Evolutionary conservation across 2,888 invertebrate genomes (phyloP).

Genomic region (Erebia epiphron): DNA sequence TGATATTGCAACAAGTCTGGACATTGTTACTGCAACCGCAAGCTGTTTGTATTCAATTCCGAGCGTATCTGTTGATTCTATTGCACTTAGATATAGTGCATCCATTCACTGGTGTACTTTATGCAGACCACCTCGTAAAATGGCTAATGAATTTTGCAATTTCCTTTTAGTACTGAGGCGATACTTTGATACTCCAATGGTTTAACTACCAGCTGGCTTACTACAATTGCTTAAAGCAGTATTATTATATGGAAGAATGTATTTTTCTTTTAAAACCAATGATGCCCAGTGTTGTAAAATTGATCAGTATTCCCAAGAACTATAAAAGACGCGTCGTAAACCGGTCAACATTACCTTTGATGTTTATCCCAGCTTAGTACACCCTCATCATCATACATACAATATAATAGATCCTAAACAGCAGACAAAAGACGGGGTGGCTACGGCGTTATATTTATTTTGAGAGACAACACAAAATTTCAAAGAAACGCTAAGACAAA

Average conservation of each 20-base stretch:
- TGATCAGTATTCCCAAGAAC: slow-evolving; percentile 17
- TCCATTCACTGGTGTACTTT: slow-evolving; percentile 22
- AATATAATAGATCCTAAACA: slow-evolving; percentile 45
- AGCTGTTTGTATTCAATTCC: slow-evolving; percentile 57
- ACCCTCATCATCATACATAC: slow-evolving; percentile 34
- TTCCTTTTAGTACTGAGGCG: slow-evolving; percentile 11
- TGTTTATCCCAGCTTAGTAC: slow-evolving; percentile 29
- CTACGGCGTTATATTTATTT: slow-evolving; percentile 58
- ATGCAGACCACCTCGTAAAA: slow-evolving; percentile 32
- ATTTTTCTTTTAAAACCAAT: slow-evolving; percentile 20
- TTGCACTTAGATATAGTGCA: slow-evolving; percentile 32
- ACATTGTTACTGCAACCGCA: slow-evolving; percentile 58
- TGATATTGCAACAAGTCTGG: slow-evolving; percentile 37
- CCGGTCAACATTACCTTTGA: slow-evolving; percentile 32
- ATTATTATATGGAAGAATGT: neutral
- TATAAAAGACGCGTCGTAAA: slow-evolving; percentile 34
- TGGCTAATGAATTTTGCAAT: slow-evolving; percentile 28
- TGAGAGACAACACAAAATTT: slow-evolving; percentile 59
- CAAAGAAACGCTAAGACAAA: slow-evolving; percentile 70
- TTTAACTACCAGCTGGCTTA: neutral
- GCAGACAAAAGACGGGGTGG: slow-evolving; percentile 57
- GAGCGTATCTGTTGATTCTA: slow-evolving; percentile 43
- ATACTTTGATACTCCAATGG: too few species aligned
- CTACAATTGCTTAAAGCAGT: too few species aligned
- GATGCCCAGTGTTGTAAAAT: slow-evolving; percentile 27